Evolutionary conservation across 2,888 invertebrate genomes (phyloP), one percentile per base, ranked within the genome.

Genomic region (Scaptodrosophila latifasciaeformis): DNA sequence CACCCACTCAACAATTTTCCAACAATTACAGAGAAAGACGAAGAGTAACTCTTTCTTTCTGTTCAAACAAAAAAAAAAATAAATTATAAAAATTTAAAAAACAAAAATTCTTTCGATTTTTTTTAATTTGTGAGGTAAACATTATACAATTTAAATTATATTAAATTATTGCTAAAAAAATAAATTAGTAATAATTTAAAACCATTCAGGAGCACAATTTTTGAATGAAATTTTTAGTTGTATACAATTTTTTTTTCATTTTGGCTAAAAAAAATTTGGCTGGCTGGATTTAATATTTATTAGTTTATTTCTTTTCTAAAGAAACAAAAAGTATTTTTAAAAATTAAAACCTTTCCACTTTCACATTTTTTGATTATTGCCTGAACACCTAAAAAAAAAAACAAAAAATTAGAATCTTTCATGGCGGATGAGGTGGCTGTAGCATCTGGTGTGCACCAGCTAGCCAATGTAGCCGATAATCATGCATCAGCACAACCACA

Each of bases 21-120:
- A 62, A 60, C 64, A 69, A 59, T 77, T 77, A 62, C 75, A 75
- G 75, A 75, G 59, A 75, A 77, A 77, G 75, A 75, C 71, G 75
- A 75, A 78, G 75, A 75, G 57, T 65, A 75, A 66, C 51, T 61
- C 65, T 46, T 54, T 58, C 62, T 61, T 54, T 67, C 60, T 62
- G 31, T 45, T 37, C 47, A 49, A 49, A 21, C 17, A 19, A 29
- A 29, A 44, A 29, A 15, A 40, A 35, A 47, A 35, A 52, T 42
- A 48, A 60, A 55, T 56, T 61, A 29, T 17, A 29, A 42, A 54
- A 44, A 37, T 35, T 54, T 37, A 39, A 17, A 40, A 47, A 53
- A 54, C 24, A 46, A 42, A 30, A 48, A 50, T 50, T 37, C 42
- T 10, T 31, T 21, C n/a, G 21, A 42, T 19, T 21, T 24, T 39